Evolutionary conservation across 2,888 invertebrate species (phyloP), one percentile per base, ranked within the genome.

Genomic region (Psococerastis gibbosa): DNA sequence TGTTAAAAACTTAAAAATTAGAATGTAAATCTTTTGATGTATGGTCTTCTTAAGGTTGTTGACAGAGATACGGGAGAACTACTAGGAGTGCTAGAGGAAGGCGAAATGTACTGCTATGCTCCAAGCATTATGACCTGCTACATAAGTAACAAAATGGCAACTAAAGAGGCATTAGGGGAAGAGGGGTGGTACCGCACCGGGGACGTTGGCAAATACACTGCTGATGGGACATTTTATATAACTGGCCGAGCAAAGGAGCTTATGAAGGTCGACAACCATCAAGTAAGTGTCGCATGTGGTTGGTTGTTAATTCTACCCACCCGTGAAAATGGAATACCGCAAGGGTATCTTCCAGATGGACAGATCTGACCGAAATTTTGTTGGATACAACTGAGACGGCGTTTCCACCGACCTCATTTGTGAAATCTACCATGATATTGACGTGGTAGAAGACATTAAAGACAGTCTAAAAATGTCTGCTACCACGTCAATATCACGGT

Each of bases 121-220:
- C 9, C 8, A 38, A 13, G 4, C 5, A 5, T 38, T 16, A 38
- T 15, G 5, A 38, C 15, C 5, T 16, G 17, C 6, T 38, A 38
- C 20, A 4, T 38, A 20, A 18, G 17, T n/a, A 38, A 38, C 18
- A 42, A 45, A 15, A 2, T 35, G 17, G 27, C 43, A 6, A 38
- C 38, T 4, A 18, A 38, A 18, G 6, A 16, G 5, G 38, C 38
- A 3, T 5, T 38, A n/a, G 38, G 18, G 15, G 16, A 15, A 38
- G 6, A 5, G 17, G 38, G 38, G 8, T 38, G 6, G 16, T 38
- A 20, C 38, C 6, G 18, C 8, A 20, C 38, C 22, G 38, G 38
- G 5, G 38, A 38, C 20, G 6, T 38, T 9, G 38, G 38, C 17
- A 20, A 38, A 20, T 38, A 38, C 20, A 17, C 6, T 11, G 20